Evolutionary conservation across 92 coral and sea anemone species (phyloP).

Genomic region (Umimayanthus chanpuru): DNA sequence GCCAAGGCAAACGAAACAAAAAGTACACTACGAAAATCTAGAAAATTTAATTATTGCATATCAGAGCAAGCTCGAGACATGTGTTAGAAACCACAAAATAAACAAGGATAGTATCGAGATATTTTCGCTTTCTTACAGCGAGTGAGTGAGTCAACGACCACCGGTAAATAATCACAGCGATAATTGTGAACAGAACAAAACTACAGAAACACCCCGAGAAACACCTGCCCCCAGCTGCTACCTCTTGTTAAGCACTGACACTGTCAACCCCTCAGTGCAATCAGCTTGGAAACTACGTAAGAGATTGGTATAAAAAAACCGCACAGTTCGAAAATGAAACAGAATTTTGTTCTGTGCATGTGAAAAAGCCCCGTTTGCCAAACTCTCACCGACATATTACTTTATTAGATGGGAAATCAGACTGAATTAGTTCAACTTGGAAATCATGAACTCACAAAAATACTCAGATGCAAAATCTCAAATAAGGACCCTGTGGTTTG

Average conservation of each 20-base stretch:
- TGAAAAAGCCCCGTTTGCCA: not conserved
- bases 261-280: not conserved
- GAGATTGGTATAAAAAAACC: not conserved
- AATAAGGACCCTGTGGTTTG: not conserved
- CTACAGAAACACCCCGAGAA: not conserved
- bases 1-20: not conserved
- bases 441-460: not conserved
- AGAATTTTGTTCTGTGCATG: conserved; percentile 1
- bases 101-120: not conserved
- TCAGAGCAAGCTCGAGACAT: not conserved
- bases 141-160: not conserved
- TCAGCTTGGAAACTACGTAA: not conserved
- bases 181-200: not conserved
- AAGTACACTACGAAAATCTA: not conserved
- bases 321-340: conserved; percentile 11
- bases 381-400: not conserved
- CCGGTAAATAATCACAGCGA: not conserved
- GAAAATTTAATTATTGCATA: not conserved
- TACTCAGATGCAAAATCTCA: not conserved
- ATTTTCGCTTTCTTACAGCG: conserved; percentile 21
- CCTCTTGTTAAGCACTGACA: not conserved
- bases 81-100: conserved; percentile 28
- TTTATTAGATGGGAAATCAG: not conserved
- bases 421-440: not conserved
- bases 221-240: not conserved